Base-by-base conservation (phyloP, 2,888 invertebrate genomes). In the Tricholauxania praeusta region DNA sequence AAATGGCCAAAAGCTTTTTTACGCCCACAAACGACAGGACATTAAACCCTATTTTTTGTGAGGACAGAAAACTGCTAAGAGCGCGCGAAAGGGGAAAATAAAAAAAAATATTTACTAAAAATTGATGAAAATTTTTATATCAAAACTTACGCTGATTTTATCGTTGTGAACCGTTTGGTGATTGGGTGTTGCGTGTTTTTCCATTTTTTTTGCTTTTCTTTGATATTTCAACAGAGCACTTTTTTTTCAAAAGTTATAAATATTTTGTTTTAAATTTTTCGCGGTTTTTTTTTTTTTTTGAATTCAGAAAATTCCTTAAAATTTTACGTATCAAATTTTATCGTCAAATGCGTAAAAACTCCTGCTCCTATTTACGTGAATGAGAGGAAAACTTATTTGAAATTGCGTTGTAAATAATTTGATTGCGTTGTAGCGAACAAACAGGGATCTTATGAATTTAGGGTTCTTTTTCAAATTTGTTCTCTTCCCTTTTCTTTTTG, bases 111-210 rank as follows among this genome's bases (percentile, higher is more conserved):
- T 51, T 15, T 57, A 10, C 12, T 57, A 19, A 28, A 69, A 69
- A 53, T n/a, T 15, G 14, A 22, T n/a, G n/a, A 59, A 28, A 14
- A 39, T 8, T 39, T 39, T 77, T 75, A 75, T 76, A 74, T 72
- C 75, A 75, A 73, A 76, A 79, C 79, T 79, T 79, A 79, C 79
- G 76, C 74, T 76, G 39, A 77, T 57, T 64, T 79, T 79, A 22
- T 79, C 78, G 64, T 65, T 69, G 47, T 75, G 73, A 19, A 71
- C 66, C 51, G 17, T 53, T 57, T 67, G 53, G 17, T 73, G 72
- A 17, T 22, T 28, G 14, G 69, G 73, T 48, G 75, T 71, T 62
- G 66, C 17, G 53, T 70, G 69, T 51, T 70, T 74, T 39, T 74
- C 74, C 74, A 74, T 74, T 60, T 8, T 53, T 39, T 68, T 68